Evolutionary conservation across 2,113 vertebrate species (phyloP).

Genomic region (Malurus cyaneus): DNA sequence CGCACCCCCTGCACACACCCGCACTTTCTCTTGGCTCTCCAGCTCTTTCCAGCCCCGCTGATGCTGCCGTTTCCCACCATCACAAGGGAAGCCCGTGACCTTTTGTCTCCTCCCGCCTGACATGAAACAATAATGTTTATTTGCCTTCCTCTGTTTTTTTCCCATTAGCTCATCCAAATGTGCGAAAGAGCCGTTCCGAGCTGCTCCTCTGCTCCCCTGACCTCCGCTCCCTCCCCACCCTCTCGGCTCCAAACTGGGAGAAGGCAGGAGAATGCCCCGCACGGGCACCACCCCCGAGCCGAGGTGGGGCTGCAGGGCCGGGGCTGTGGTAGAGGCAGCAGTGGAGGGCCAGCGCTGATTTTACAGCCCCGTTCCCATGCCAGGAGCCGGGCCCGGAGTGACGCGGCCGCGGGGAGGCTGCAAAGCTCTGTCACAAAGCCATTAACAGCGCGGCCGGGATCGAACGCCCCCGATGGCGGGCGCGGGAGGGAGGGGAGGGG

Average conservation of each 20-base stretch:
- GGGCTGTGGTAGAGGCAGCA: accelerated
- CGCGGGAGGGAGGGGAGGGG: background rate
- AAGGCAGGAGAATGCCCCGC: background rate
- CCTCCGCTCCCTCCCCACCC: background rate
- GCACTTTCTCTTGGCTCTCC: background rate
- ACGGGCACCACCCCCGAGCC: accelerated
- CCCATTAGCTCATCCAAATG: conserved; percentile 63
- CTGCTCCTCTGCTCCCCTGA: background rate
- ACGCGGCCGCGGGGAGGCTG: background rate
- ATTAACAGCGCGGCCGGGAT: background rate
- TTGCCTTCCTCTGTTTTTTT: conserved; percentile 59
- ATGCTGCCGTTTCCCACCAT: conserved; percentile 48
- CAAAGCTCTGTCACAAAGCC: background rate
- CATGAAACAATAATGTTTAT: conserved; percentile 67
- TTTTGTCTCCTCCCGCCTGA: conserved; percentile 65
- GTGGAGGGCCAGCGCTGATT: accelerated
- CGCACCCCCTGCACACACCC: background rate
- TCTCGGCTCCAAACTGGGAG: background rate
- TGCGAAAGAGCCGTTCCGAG: conserved; percentile 38
- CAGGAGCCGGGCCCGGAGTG: background rate
- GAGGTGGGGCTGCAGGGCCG: background rate
- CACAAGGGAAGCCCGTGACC: conserved; percentile 65
- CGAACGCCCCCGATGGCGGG: background rate
- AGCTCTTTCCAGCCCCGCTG: conserved; percentile 57
- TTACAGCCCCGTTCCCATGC: accelerated